Conservation (phyloP, 2,888 invertebrate species). For the Rapana venosa region DNA sequence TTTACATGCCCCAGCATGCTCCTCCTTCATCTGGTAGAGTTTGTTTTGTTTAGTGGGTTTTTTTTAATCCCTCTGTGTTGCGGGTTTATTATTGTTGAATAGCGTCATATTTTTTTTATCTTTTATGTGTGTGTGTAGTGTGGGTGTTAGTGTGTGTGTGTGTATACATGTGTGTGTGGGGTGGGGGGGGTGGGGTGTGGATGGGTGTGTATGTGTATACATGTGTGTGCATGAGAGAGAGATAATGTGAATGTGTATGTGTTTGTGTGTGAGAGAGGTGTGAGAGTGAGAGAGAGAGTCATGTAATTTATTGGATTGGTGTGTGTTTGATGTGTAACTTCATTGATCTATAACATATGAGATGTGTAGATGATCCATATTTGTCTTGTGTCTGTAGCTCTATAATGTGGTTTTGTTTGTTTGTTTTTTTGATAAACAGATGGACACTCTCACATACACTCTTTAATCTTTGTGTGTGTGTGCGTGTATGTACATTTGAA, state of each 20-base stretch:
- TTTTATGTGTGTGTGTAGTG: background rate
- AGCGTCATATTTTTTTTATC: background rate
- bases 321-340: too few species aligned
- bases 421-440: too few species aligned
- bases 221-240: background rate
- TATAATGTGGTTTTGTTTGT: too few species aligned
- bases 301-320: too few species aligned
- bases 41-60: background rate
- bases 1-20: constrained; percentile 18
- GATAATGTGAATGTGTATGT: background rate
- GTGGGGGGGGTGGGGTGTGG: background rate
- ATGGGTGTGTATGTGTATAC: background rate
- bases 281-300: too few species aligned
- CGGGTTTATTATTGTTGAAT: too few species aligned
- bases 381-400: too few species aligned
- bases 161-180: background rate
- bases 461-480: too few species aligned
- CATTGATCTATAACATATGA: too few species aligned
- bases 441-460: too few species aligned
- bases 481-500: too few species aligned
- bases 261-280: background rate
- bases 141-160: background rate
- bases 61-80: background rate
- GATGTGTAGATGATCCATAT: too few species aligned
- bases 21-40: constrained; percentile 15